Percentiles rank a stretch among this genome's conserved stretches.
Evolutionary conservation across 2,797 vertebrate species (phyloP).

Genomic region (Nothura maculosa): DNA sequence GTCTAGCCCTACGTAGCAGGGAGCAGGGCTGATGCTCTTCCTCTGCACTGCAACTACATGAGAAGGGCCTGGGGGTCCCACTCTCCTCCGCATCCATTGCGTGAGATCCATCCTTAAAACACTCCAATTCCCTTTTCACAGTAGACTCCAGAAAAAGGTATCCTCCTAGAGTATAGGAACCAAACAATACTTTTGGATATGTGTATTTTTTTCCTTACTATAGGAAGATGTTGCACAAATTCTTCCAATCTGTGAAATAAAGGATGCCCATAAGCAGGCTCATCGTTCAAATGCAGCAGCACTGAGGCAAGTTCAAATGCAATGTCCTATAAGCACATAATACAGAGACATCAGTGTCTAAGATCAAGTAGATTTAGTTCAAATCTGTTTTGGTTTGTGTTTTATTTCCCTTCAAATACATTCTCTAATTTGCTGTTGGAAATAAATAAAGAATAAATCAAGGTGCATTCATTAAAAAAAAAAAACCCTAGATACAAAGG

Average conservation of each 20-base stretch:
- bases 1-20: not conserved
- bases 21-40: not conserved
- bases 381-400: not conserved
- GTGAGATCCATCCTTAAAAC: not conserved
- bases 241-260: not conserved
- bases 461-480: not conserved
- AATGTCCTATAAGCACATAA: not conserved
- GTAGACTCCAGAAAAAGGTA: not conserved
- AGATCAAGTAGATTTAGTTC: not conserved
- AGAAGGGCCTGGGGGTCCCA: not conserved
- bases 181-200: not conserved
- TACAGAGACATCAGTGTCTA: not conserved
- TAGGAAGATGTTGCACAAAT: not conserved
- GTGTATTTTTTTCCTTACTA: fast-evolving
- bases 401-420: not conserved
- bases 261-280: not conserved
- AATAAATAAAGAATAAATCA: not conserved
- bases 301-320: not conserved
- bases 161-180: not conserved
- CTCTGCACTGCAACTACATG: not conserved
- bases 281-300: not conserved
- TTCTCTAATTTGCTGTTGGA: not conserved
- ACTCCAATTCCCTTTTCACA: fast-evolving
- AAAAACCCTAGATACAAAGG: not conserved
- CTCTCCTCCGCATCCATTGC: not conserved